phyloP scores from a whole-genome alignment of 2,888 invertebrate species.

The Chrysina gloriosa region DNA sequence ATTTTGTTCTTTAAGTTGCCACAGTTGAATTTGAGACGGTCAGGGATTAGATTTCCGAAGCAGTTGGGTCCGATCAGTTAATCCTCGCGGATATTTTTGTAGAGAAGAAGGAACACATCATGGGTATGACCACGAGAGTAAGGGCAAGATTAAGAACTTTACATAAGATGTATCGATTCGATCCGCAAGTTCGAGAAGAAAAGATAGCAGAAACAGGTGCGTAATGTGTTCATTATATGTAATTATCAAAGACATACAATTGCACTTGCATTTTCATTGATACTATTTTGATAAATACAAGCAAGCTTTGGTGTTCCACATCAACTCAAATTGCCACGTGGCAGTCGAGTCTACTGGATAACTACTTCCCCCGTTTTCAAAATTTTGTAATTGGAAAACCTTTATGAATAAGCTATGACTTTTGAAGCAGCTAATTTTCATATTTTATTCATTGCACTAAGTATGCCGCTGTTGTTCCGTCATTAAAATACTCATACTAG shows the following conservation, averaged over 20 bases:
- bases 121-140: constrained; percentile 80
- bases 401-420: too few species aligned
- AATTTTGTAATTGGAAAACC: too few species aligned
- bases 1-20: constrained; percentile 1
- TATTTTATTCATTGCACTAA: too few species aligned
- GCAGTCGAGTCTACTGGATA: background rate
- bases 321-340: background rate
- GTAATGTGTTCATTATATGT: constrained; percentile 51
- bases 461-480: too few species aligned
- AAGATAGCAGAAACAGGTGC: constrained; percentile 78
- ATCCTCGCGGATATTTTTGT: background rate
- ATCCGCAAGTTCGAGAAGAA: constrained; percentile 72
- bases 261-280: background rate
- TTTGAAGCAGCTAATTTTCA: too few species aligned
- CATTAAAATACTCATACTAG: too few species aligned
- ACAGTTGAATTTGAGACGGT: constrained; percentile 17
- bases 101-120: constrained; percentile 53
- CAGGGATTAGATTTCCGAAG: constrained; percentile 11
- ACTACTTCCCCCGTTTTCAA: too few species aligned
- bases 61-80: background rate
- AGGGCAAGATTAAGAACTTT: constrained; percentile 70
- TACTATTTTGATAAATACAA: background rate
- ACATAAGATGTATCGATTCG: constrained; percentile 73
- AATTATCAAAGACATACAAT: background rate
- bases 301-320: background rate